These are phyloP conservation scores for Cirrhinus mrigala DNA, from an alignment of 2,797 vertebrate species.

Conservation along the genomic window DNA sequence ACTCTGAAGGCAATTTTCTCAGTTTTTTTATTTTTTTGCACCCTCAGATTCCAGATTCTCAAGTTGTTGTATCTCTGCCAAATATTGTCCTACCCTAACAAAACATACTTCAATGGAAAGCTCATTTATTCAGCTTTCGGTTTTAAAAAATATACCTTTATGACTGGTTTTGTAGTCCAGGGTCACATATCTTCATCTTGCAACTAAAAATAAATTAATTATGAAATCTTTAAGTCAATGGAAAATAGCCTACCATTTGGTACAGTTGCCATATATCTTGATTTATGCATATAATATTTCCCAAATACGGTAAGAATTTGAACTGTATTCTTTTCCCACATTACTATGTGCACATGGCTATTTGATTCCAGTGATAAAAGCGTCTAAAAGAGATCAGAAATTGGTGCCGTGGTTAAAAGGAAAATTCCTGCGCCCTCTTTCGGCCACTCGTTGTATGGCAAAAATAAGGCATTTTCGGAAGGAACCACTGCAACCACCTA, in stretches of 20 bases:
- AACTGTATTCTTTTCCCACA: not conserved
- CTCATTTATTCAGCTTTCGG: too few species aligned
- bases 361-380: not conserved
- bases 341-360: not conserved
- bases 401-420: not conserved
- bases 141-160: too few species aligned
- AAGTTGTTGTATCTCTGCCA: too few species aligned
- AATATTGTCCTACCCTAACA: too few species aligned
- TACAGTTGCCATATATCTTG: not conserved
- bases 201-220: not conserved
- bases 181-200: not conserved
- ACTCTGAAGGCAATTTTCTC: too few species aligned
- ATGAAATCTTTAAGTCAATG: not conserved
- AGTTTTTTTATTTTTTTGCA: too few species aligned
- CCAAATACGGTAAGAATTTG: not conserved
- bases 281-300: not conserved
- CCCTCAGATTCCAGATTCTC: too few species aligned
- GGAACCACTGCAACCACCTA: constrained; percentile 62
- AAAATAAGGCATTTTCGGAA: constrained; percentile 78
- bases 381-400: not conserved
- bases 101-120: too few species aligned
- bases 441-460: constrained; percentile 69
- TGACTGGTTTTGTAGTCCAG: too few species aligned
- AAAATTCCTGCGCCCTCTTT: constrained; percentile 50
- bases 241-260: not conserved